phyloP scores from a whole-genome alignment of 2,113 vertebrate genomes.

The Ptychochromis oligacanthus region DNA sequence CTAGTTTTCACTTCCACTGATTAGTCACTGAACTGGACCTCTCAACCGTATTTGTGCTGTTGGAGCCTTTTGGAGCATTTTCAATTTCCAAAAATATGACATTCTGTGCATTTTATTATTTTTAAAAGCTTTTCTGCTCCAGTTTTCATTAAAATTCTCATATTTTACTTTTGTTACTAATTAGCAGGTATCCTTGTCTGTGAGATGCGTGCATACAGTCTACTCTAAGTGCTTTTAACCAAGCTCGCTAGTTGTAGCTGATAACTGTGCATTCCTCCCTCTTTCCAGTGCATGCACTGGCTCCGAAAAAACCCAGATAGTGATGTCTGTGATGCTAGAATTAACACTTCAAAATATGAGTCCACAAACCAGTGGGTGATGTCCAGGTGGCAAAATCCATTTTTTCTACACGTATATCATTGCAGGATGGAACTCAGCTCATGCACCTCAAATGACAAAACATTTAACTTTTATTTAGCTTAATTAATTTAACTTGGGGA shows the following conservation, averaged over 20 bases:
- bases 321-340: not conserved
- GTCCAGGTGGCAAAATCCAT: rapidly evolving
- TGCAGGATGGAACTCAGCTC: rapidly evolving
- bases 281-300: not conserved
- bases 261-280: no score
- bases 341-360: rapidly evolving
- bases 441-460: not conserved
- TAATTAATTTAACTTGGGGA: no score
- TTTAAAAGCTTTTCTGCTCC: no score
- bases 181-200: rapidly evolving
- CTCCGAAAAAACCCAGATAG: not conserved
- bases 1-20: not conserved
- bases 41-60: not conserved
- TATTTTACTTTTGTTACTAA: no score
- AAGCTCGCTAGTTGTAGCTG: no score
- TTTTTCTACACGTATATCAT: not conserved
- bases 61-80: not conserved
- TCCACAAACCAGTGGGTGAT: no score
- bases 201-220: not conserved
- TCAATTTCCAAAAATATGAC: no score
- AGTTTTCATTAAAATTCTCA: no score
- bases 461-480: not conserved
- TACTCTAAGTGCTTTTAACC: not conserved
- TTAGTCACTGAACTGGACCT: not conserved
- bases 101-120: no score